Conservation (phyloP, 2,888 invertebrate genomes). For the Yponomeuta cagnagella region DNA sequence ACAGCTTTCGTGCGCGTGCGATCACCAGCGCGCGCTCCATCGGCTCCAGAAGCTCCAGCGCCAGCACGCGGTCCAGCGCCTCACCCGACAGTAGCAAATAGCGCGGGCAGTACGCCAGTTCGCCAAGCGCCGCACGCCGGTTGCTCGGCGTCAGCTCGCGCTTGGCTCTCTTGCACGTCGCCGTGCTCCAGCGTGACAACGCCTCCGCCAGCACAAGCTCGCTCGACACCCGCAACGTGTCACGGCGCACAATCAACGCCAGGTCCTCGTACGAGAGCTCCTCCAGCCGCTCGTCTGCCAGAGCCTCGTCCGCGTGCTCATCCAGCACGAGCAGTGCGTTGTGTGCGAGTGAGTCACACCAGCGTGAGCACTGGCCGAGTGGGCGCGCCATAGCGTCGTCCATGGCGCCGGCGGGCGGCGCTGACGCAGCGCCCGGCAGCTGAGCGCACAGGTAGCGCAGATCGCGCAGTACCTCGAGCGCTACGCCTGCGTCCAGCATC, state of each 20-base stretch:
- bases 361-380: constrained; percentile 62
- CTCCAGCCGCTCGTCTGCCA: constrained; percentile 56
- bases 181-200: constrained; percentile 72
- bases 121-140: constrained; percentile 63
- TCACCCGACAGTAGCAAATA: constrained; percentile 80
- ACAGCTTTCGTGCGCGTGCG: constrained; percentile 57
- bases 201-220: constrained; percentile 79
- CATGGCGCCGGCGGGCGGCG: constrained; percentile 64
- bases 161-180: constrained; percentile 61
- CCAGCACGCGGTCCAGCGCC: constrained; percentile 77
- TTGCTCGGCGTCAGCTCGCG: constrained; percentile 62
- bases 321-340: constrained; percentile 78
- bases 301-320: constrained; percentile 58
- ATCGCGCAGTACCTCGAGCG: constrained; percentile 78
- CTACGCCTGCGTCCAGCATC: constrained; percentile 78
- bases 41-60: constrained; percentile 59
- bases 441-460: constrained; percentile 66
- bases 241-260: constrained; percentile 78
- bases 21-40: constrained; percentile 62
- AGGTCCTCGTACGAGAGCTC: constrained; percentile 80
- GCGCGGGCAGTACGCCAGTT: constrained; percentile 77
- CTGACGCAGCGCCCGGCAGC: constrained; percentile 63
- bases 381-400: constrained; percentile 50
- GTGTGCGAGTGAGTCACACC: constrained; percentile 78
- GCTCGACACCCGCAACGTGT: constrained; percentile 79